These are phyloP conservation scores for Pterocles burchelli DNA, from an alignment of 2,113 vertebrate genomes.

Conservation along the genomic window DNA sequence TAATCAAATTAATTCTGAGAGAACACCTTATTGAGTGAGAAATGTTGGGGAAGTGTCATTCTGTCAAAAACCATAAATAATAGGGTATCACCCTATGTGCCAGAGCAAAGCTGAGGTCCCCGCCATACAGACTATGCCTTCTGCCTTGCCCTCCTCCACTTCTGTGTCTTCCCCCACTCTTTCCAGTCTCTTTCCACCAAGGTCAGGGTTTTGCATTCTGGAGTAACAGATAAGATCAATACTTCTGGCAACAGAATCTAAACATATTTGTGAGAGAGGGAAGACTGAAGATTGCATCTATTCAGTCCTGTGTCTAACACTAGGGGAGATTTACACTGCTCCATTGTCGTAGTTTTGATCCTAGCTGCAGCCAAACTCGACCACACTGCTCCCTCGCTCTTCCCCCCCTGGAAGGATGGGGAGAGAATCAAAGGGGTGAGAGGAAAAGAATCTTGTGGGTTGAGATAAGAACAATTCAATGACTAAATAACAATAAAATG, in stretches of 20 bases:
- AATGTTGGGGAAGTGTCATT: background rate
- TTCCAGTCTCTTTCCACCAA: background rate
- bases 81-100: fast-evolving
- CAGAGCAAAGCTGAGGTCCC: background rate
- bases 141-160: background rate
- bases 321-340: background rate
- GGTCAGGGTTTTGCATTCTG: background rate
- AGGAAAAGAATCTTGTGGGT: too few relatives aligned
- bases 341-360: background rate
- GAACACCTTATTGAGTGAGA: background rate
- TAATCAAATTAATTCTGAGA: background rate
- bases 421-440: too few relatives aligned
- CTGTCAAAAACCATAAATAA: background rate
- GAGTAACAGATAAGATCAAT: background rate
- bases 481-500: too few relatives aligned
- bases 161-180: background rate
- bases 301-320: background rate
- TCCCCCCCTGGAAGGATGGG: too few relatives aligned
- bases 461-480: too few relatives aligned
- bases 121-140: background rate
- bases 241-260: background rate
- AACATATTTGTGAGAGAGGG: background rate
- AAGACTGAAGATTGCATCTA: background rate
- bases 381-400: too few relatives aligned
- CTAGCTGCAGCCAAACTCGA: too few relatives aligned